Conservation (phyloP, 2,797 vertebrate genomes). For the Astyanax mexicanus region DNA sequence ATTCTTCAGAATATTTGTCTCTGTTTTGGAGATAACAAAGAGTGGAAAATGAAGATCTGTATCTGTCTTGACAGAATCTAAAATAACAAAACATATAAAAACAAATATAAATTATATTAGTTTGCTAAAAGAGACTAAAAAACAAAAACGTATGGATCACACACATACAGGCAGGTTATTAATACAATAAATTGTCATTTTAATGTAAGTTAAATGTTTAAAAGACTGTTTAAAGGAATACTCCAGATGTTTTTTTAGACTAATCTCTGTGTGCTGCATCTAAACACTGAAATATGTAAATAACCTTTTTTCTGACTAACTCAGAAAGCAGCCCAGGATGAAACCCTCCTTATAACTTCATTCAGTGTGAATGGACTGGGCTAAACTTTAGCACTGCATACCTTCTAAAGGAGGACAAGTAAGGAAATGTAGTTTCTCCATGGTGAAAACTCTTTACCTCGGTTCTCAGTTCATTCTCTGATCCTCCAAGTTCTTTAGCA, state of each 20-base stretch:
- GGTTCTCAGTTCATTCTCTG: no score
- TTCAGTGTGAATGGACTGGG: no score
- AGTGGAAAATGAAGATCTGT: not conserved
- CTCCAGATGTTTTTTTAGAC: not conserved
- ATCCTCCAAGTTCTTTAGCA: no score
- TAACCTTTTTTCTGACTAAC: no score
- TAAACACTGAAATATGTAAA: no score
- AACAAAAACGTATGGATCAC: not conserved
- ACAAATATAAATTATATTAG: not conserved
- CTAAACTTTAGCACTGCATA: no score
- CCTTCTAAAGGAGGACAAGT: no score
- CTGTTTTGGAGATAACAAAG: not conserved
- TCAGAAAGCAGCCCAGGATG: no score
- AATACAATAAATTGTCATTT: not conserved
- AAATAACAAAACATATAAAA: no score
- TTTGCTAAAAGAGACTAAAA: not conserved
- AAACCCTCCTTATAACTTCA: no score
- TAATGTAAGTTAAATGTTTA: not conserved
- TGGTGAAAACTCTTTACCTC: not conserved
- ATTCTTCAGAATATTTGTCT: conserved; percentile 6
- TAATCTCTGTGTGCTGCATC: not conserved
- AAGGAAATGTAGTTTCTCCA: no score
- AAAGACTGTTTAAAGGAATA: not conserved
- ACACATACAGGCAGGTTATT: not conserved
- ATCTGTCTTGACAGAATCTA: no score